These are phyloP conservation scores for Diloba caeruleocephala DNA, from an alignment of 2,888 invertebrate species.

Conservation along the genomic window DNA sequence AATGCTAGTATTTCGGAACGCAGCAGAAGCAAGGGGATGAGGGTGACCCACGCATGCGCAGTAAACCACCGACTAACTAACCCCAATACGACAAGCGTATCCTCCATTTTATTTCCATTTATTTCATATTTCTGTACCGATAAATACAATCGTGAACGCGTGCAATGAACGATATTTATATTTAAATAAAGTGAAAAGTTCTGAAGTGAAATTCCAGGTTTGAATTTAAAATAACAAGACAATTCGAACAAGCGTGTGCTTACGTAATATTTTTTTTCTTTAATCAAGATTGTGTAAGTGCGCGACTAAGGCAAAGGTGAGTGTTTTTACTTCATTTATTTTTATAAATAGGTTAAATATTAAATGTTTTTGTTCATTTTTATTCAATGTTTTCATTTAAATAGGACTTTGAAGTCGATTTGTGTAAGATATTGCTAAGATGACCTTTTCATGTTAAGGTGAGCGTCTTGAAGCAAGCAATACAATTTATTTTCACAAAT, in stretches of 20 bases:
- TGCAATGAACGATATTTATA: conserved; percentile 30
- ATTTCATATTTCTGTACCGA: conserved; percentile 63
- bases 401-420: conserved; percentile 1
- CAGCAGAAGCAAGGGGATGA: conserved; percentile 55
- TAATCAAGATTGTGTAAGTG: conserved; percentile 61
- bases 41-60: conserved; percentile 74
- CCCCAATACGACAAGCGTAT: conserved; percentile 68
- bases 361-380: not conserved
- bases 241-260: conserved; percentile 47
- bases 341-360: conserved; percentile 25
- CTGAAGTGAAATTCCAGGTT: conserved; percentile 52
- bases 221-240: conserved; percentile 43
- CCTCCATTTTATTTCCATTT: conserved; percentile 84
- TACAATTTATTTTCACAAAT: conserved; percentile 42
- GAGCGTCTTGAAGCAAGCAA: conserved; percentile 33
- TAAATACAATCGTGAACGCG: conserved; percentile 49
- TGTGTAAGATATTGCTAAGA: conserved; percentile 15
- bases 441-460: conserved; percentile 50
- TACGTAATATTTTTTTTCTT: conserved; percentile 69
- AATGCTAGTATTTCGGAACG: conserved; percentile 64
- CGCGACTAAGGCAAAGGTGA: conserved; percentile 47
- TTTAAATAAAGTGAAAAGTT: conserved; percentile 34
- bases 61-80: conserved; percentile 61
- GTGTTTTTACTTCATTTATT: conserved; percentile 44
- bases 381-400: not conserved